Evolutionary conservation across 2,888 invertebrate genomes (phyloP).

Genomic region (Poecilus cupreus): DNA sequence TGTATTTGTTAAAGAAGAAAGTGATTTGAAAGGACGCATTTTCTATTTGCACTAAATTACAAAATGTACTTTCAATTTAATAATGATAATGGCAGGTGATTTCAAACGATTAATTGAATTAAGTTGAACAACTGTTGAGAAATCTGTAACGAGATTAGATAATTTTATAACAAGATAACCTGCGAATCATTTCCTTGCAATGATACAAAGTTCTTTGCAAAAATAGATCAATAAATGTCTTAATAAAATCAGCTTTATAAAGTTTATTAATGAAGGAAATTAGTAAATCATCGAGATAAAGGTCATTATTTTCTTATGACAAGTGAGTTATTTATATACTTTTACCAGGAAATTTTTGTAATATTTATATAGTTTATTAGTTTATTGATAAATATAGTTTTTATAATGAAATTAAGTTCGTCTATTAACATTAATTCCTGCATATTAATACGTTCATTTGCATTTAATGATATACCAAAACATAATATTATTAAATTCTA

Average conservation of each 20-base stretch:
- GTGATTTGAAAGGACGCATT: not conserved
- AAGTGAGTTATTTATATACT: no score
- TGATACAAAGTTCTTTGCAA: not conserved
- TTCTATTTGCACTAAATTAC: not conserved
- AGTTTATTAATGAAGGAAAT: no score
- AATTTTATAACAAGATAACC: not conserved
- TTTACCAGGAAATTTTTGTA: no score
- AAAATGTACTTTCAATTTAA: not conserved
- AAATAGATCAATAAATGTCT: not conserved
- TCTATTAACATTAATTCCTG: no score
- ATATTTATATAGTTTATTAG: no score
- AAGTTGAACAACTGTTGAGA: not conserved
- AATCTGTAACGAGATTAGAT: constrained; percentile 7
- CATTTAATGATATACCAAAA: no score
- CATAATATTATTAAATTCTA: not conserved
- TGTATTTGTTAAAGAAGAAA: not conserved
- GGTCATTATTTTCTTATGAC: no score
- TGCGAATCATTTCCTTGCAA: not conserved
- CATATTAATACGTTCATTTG: no score
- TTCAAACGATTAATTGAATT: constrained; percentile 6
- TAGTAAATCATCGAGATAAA: no score
- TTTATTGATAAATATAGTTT: no score
- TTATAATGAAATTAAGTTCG: no score
- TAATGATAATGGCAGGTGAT: not conserved
- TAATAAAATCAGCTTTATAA: no score